Evolutionary conservation across 92 coral and sea anemone species (phyloP).

Genomic region (Virgularia gustaviana): DNA sequence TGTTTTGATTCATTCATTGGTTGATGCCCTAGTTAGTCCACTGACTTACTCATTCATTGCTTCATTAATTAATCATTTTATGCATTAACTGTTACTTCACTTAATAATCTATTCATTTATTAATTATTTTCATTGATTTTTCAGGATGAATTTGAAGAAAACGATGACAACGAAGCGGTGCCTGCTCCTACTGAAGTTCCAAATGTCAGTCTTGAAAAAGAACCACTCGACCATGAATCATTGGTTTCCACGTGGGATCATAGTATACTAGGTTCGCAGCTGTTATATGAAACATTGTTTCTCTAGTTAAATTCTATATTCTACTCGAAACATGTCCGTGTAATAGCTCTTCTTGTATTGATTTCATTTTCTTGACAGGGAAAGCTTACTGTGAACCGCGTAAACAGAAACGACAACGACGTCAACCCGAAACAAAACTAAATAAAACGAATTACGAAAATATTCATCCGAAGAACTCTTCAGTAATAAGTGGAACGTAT

Average conservation of each 20-base stretch:
- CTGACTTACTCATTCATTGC: no score
- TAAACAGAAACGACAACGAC: conserved; percentile 83
- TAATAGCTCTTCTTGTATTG: background rate
- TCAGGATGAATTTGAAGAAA: background rate
- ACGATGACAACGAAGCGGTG: background rate
- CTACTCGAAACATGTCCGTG: background rate
- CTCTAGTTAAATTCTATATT: background rate
- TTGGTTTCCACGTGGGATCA: conserved; percentile 78
- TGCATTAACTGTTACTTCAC: no score
- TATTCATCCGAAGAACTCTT: conserved; percentile 78
- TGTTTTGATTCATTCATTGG: no score
- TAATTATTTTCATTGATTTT: no score
- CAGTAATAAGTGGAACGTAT: conserved; percentile 81
- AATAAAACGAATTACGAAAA: conserved; percentile 62
- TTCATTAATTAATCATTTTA: no score
- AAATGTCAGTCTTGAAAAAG: no score
- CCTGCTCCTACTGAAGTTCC: background rate
- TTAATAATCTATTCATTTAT: no score
- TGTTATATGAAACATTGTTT: no score
- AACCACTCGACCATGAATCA: conserved; percentile 67
- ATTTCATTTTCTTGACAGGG: conserved; percentile 45
- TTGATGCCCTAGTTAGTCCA: no score
- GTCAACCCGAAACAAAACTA: conserved; percentile 79
- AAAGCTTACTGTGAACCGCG: conserved; percentile 90
- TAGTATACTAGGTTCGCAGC: conserved; percentile 75